Evolutionary conservation across 2,113 vertebrate species (phyloP).

Genomic region (Isurus oxyrinchus): DNA sequence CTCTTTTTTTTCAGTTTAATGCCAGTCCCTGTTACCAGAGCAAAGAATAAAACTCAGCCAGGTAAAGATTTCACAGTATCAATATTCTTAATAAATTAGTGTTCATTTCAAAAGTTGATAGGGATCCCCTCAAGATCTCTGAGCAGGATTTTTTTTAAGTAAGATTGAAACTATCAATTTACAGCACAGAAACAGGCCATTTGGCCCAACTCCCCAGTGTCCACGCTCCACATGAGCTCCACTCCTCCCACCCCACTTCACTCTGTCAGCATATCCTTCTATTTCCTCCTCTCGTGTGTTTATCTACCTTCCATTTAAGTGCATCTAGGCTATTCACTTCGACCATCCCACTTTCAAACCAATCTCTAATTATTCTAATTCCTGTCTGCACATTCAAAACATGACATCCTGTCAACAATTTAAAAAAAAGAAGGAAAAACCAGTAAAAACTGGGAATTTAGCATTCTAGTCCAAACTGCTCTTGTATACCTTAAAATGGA

Average conservation of each 20-base stretch:
- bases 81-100: not conserved
- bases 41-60: not conserved
- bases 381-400: not conserved
- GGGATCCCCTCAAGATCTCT: not conserved
- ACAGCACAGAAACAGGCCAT: not conserved
- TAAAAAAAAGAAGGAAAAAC: no score
- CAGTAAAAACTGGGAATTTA: no score
- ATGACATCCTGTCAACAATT: not conserved
- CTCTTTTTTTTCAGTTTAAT: not conserved
- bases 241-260: not conserved
- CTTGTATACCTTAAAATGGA: no score
- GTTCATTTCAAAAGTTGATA: not conserved
- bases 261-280: not conserved
- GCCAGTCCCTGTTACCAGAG: not conserved
- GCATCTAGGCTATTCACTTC: not conserved
- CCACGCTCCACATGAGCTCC: not conserved
- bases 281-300: not conserved
- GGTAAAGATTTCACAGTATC: not conserved
- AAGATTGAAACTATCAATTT: not conserved
- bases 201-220: not conserved
- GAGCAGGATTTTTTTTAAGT: not conserved
- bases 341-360: not conserved
- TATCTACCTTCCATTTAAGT: not conserved
- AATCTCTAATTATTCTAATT: not conserved
- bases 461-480: no score